Conservation (phyloP, 30 jellyfish, hydroid and myxozoan genomes). For the Hydractinia echinata region DNA sequence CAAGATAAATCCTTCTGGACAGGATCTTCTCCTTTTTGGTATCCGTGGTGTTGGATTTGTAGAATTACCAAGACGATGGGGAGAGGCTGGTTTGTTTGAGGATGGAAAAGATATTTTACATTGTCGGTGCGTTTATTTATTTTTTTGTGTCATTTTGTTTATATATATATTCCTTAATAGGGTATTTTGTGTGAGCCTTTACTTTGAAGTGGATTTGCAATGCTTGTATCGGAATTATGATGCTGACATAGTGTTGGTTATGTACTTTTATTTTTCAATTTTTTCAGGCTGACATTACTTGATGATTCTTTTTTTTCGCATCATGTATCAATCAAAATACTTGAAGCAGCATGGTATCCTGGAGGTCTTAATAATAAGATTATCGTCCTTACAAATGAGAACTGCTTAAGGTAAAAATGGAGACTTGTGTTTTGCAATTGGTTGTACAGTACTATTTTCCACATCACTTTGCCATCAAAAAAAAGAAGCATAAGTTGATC, state of each 20-base stretch:
- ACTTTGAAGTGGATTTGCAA: background rate
- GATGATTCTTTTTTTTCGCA: slow-evolving; percentile 53
- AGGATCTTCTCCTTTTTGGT: slow-evolving; percentile 56
- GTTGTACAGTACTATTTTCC: too few relatives aligned
- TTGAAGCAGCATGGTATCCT: slow-evolving; percentile 67
- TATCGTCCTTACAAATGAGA: slow-evolving; percentile 65
- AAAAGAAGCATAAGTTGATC: too few relatives aligned
- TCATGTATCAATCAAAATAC: slow-evolving; percentile 31
- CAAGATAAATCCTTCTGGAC: slow-evolving; percentile 46
- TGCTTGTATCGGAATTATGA: background rate
- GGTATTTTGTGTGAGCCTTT: background rate
- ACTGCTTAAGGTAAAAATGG: slow-evolving; percentile 56
- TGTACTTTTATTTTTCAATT: background rate
- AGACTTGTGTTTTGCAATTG: too few relatives aligned
- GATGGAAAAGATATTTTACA: slow-evolving; percentile 67
- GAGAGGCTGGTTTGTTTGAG: slow-evolving; percentile 50
- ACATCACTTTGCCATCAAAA: too few relatives aligned
- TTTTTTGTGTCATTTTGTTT: background rate
- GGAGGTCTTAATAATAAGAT: slow-evolving; percentile 54
- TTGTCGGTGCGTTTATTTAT: slow-evolving; percentile 58
- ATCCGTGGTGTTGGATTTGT: slow-evolving; percentile 68
- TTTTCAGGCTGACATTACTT: slow-evolving; percentile 40
- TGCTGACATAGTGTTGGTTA: background rate
- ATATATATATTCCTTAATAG: background rate
- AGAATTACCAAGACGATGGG: slow-evolving; percentile 90